Conservation (phyloP, 2,797 vertebrate genomes). For the Fundulus diaphanus region DNA sequence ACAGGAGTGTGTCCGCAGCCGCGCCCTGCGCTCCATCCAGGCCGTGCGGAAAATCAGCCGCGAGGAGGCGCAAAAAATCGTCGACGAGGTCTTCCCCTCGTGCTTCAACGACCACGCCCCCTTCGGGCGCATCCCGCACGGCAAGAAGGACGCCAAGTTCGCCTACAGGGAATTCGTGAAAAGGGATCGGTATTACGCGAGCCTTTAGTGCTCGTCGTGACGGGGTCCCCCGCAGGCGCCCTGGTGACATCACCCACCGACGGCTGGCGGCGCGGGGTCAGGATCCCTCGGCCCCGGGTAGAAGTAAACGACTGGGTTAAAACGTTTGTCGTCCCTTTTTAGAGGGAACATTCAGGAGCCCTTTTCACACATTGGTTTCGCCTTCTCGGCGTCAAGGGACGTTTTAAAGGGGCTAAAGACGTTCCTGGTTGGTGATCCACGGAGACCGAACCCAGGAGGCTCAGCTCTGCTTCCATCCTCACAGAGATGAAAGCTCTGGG, state of each 20-base stretch:
- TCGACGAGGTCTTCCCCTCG: constrained; percentile 92
- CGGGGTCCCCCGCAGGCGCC: constrained; percentile 34
- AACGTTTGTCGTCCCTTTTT: constrained; percentile 10
- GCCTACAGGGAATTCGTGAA: constrained; percentile 89
- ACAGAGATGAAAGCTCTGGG: no score
- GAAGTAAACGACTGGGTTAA: background rate
- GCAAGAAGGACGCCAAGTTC: constrained; percentile 85
- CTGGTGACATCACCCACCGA: background rate
- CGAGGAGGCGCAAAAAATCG: constrained; percentile 87
- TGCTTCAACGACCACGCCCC: constrained; percentile 95
- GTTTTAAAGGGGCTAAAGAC: no score
- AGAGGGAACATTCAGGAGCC: constrained; percentile 25
- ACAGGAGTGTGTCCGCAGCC: constrained; percentile 90
- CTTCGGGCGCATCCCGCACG: constrained; percentile 94
- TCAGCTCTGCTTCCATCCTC: no score
- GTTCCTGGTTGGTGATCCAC: no score
- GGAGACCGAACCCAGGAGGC: no score
- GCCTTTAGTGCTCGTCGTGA: constrained; percentile 79
- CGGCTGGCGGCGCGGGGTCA: background rate
- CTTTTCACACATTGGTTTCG: constrained; percentile 17
- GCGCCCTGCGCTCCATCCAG: constrained; percentile 92
- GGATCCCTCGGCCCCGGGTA: background rate
- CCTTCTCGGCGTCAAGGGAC: background rate
- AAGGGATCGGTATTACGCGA: constrained; percentile 88
- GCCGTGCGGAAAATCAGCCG: constrained; percentile 90